Evolutionary conservation across 2,797 vertebrate species (phyloP), one percentile per base, ranked within the genome.

Genomic region (Alosa sapidissima): DNA sequence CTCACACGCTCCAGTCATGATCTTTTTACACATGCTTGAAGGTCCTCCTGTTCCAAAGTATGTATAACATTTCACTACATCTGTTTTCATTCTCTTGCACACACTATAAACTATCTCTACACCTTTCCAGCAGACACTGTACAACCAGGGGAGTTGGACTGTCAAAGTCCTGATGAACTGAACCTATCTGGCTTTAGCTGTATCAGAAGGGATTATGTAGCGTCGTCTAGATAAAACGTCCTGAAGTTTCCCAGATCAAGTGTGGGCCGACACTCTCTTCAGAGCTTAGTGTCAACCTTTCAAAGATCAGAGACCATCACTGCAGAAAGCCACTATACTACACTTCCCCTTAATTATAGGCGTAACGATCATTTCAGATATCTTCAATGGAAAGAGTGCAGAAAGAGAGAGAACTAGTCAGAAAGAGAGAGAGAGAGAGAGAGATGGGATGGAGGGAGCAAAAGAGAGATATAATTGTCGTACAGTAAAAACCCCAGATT

Each of bases 401-500:
- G 49, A 62, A 21, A 62, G 60, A 62, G 60, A 16, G 8, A 16
- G 60, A n/a, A 2, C 28, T 2, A 75, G 33, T 14, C 13, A 45
- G 68, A 75, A 36, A 75, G 36, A 41, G 68, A 75, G 68, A 75
- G 28, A n/a, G n/a, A 68, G 65, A 10, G 24, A 68, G 24, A 36
- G 9, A 36, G 28, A 36, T 10, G 13, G 65, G 3, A 28, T 28
- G 28, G 65, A 36, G 65, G 36, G 65, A 68, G 60, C 24, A 21
- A 49, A n/a, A 21, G 58, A 60, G 58, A 75, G 36, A 19, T 41
- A 5, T 75, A 36, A 45, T 68, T 75, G 14, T 36, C 16, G 36
- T 41, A 19, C 33, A 75, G 41, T 78, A 78, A 78, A 78, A 5
- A 41, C 33, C 68, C 14, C 45, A 78, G 72, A 78, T 78, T 78